Evolutionary conservation across 2,888 invertebrate species (phyloP).

Genomic region (Caenorhabditis sinica): DNA sequence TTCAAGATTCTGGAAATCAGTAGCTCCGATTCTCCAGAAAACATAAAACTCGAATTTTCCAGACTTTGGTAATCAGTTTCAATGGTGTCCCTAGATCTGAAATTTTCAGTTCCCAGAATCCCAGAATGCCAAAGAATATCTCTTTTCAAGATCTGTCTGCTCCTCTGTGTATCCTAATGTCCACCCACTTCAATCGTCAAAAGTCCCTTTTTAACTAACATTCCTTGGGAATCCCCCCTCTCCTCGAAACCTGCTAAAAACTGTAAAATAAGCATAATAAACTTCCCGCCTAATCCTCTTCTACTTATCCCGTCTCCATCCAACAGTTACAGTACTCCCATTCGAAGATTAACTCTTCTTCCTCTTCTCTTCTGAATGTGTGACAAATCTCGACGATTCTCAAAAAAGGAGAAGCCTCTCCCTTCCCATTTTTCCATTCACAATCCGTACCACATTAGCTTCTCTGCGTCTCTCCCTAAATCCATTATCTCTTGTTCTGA

Average conservation of each 20-base stretch:
- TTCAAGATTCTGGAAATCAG: too few species aligned
- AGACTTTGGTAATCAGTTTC: too few species aligned
- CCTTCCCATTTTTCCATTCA: conserved; percentile 9
- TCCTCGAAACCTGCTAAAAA: conserved; percentile 1
- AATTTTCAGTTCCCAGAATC: too few species aligned
- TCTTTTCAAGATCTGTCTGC: too few species aligned
- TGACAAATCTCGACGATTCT: conserved; percentile 58
- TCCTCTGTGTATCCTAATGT: not conserved
- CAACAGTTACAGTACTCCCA: conserved; percentile 5
- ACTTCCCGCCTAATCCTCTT: conserved; percentile 13
- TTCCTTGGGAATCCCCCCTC: not conserved
- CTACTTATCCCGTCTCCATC: not conserved
- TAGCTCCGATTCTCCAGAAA: too few species aligned
- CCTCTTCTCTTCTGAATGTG: conserved; percentile 43
- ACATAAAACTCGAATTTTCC: too few species aligned
- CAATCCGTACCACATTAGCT: conserved; percentile 44
- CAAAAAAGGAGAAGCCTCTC: conserved; percentile 1
- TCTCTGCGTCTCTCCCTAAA: conserved; percentile 16
- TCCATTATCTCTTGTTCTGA: conserved; percentile 8
- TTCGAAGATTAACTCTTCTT: conserved; percentile 1
- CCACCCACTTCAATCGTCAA: too few species aligned
- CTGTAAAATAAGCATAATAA: not conserved
- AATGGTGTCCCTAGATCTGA: too few species aligned
- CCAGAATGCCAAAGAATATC: too few species aligned
- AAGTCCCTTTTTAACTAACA: too few species aligned